These are phyloP conservation scores for Drosophila helvetica DNA, from an alignment of 2,888 invertebrate species.

Conservation along the genomic window DNA sequence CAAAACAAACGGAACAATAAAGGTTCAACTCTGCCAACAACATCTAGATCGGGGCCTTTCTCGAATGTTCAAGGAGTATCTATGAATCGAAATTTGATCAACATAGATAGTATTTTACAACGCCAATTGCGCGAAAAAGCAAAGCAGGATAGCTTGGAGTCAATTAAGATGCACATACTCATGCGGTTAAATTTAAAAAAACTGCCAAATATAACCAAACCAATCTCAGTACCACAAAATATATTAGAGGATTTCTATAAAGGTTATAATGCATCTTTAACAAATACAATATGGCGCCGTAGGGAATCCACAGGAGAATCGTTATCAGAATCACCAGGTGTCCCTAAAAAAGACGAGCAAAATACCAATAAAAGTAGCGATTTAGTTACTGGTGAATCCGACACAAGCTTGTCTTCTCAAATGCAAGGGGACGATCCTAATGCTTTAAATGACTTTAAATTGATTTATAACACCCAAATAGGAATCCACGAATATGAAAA, in stretches of 20 bases:
- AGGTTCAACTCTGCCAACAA: not conserved
- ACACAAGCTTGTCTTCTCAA: constrained; percentile 40
- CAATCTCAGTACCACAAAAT: constrained; percentile 86
- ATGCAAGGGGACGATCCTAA: constrained; percentile 74
- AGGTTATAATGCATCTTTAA: constrained; percentile 64
- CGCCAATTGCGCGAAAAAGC: constrained; percentile 85
- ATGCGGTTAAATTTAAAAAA: constrained; percentile 87
- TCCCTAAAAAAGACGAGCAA: constrained; percentile 1
- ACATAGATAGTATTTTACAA: constrained; percentile 63
- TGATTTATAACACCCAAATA: constrained; percentile 27
- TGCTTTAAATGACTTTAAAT: constrained; percentile 40
- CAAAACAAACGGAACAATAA: constrained; percentile 15
- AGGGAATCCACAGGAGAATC: not conserved
- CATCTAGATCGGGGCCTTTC: not conserved
- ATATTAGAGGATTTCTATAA: constrained; percentile 85
- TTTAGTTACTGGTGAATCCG: not conserved
- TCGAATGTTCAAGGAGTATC: constrained; percentile 46
- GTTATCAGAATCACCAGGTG: not conserved
- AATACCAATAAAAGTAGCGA: constrained; percentile 6
- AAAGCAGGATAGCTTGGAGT: constrained; percentile 86
- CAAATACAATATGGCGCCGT: constrained; percentile 23
- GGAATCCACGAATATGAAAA: constrained; percentile 14
- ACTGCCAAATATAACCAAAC: constrained; percentile 87
- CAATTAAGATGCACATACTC: constrained; percentile 87
- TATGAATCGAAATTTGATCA: constrained; percentile 66